Evolutionary conservation across 53 echinoderm and acorn worm species (phyloP), one percentile per base, ranked within the genome.

Genomic region (Paelopatides confundens): DNA sequence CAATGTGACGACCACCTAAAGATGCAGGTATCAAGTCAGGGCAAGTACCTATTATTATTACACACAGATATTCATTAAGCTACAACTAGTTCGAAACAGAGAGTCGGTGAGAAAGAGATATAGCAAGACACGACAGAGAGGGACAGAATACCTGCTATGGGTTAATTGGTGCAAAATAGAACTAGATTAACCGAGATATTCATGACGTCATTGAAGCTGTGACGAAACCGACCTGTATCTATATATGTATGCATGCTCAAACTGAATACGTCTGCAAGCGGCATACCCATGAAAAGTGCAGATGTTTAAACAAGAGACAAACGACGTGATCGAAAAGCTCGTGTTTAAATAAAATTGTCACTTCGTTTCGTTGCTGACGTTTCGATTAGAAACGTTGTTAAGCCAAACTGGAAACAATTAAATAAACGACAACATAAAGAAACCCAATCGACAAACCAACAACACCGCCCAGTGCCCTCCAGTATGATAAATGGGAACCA

Each of bases 131-230:
- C 51, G 36, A 52, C 0, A 81, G 32, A 81, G 62, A 51, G 18
- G 3, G 31, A 17, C 27, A 47, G 27, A 69, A 28, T 28, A 35
- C 21, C 38, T 15, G 43, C 50, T 46, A 30, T 77, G 24, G 28
- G 21, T 58, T 58, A 58, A 58, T 58, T 58, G 58, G 58, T 58
- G 58, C 15, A 58, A 58, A 58, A 74, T 24, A 46, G 74, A 74
- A 74, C 26, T 28, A 23, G 39, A 74, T 74, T 74, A 74, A 40
- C 74, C 74, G 39, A 46, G 46, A 74, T 74, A 21, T 46, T 23
- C 2, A 29, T 74, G 74, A 74, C 74, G 74, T 74, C 74, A 74
- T 74, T 7, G 74, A 74, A 46, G 27, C 10, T 29, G 40, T 74
- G 74, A 74, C 74, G 74, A 74, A 43, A 74, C 37, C 4, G 74